Evolutionary conservation across 1,140 invertebrate species (phyloP), one percentile per base, ranked within the genome.

Genomic region (Drosophila kohkoa): DNA sequence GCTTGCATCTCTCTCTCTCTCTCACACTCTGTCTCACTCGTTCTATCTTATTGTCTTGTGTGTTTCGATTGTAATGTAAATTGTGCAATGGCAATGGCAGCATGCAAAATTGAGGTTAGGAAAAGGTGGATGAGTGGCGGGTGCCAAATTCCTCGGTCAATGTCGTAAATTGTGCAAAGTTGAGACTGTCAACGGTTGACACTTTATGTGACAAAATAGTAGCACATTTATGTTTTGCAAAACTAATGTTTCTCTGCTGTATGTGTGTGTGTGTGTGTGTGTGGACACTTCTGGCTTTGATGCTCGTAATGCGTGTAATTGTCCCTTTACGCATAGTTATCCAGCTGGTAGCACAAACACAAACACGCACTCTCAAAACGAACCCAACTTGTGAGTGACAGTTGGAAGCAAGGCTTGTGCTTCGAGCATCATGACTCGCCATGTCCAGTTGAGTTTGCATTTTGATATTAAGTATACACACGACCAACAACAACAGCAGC

Each of bases 161-260:
- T 55, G 68, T 74, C 63, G 77, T 77, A 79, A 79, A 79, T 73
- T 79, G 77, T 79, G 74, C 51, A 68, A 79, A 77, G 77, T 77
- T 79, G 74, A 68, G 63, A 69, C 75, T 79, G 74, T 79, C 75
- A 79, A 79, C 77, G 76, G 64, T 73, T 79, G 77, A 77, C 77
- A 79, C 77, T 77, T 79, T 77, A 73, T 79, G 74, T 79, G 77
- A 77, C 77, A 77, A 79, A 73, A 79, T 77, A 73, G 75, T 30
- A 73, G 54, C 74, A 25, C 20, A 58, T 62, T 76, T 76, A 76
- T 79, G 77, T 72, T 71, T 66, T 65, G 58, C 48, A 70, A 74
- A 77, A 75, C 77, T 66, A 76, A 79, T 79, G 73, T 79, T 71
- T 74, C 43, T 67, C 38, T 20, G 45, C 35, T 45, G 16, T 15